Evolutionary conservation across 1,140 invertebrate genomes (phyloP).

Genomic region (Penaeus japonicus): DNA sequence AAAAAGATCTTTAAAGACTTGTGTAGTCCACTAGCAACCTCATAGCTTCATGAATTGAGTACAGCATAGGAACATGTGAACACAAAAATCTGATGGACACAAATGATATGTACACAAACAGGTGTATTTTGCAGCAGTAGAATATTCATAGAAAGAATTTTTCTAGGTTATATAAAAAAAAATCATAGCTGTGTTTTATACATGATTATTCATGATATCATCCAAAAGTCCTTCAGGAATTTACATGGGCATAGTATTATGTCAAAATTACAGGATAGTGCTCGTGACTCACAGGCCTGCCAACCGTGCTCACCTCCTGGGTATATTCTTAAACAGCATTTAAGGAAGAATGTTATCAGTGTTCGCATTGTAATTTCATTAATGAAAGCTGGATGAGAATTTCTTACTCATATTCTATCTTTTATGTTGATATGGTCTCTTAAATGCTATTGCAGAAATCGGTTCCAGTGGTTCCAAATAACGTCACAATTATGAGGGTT

Average conservation of each 20-base stretch:
- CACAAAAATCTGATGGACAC: conserved; percentile 30
- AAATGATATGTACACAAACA: conserved; percentile 20
- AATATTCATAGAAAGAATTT: background rate
- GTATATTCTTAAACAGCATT: conserved; percentile 20
- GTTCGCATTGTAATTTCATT: background rate
- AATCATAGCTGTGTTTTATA: conserved; percentile 51
- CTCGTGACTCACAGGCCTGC: conserved; percentile 26
- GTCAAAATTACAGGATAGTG: conserved; percentile 21
- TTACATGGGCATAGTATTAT: conserved; percentile 21
- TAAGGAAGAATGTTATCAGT: background rate
- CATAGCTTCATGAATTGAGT: conserved; percentile 23
- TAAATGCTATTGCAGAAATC: conserved; percentile 24
- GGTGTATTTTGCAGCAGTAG: background rate
- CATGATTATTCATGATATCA: conserved; percentile 52
- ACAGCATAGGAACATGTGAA: conserved; percentile 27
- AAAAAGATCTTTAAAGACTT: background rate
- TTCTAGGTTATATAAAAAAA: conserved; percentile 35
- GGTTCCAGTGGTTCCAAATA: background rate
- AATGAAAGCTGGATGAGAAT: background rate
- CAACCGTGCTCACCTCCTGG: conserved; percentile 7
- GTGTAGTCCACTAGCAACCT: background rate
- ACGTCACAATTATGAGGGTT: background rate
- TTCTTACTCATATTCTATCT: background rate
- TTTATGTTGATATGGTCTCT: background rate
- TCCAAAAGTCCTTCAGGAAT: conserved; percentile 45